These are phyloP conservation scores for Acleris cristana DNA, from an alignment of 2,888 invertebrate species.

Conservation along the genomic window DNA sequence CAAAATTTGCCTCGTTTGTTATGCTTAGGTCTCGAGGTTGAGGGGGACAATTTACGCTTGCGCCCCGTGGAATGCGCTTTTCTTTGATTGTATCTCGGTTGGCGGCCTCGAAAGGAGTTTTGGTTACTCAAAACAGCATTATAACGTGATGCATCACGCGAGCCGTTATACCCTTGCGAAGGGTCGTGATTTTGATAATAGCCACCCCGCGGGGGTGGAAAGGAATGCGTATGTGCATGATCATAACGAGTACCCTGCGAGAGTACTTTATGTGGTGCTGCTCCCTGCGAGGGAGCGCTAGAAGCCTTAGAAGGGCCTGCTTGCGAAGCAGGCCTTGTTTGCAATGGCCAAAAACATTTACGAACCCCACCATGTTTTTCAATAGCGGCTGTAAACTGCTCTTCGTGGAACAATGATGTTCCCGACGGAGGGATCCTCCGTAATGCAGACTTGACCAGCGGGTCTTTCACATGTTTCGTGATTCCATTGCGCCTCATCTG, in stretches of 20 bases:
- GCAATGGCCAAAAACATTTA: too few relatives aligned
- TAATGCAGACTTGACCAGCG: slow-evolving; percentile 21
- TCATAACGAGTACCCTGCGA: not conserved
- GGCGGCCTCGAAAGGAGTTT: slow-evolving; percentile 7
- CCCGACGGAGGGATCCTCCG: slow-evolving; percentile 8
- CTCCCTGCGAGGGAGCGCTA: slow-evolving; percentile 16
- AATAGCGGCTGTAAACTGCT: not conserved
- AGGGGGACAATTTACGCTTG: not conserved
- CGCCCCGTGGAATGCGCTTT: not conserved
- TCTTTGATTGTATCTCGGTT: slow-evolving; percentile 3
- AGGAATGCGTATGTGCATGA: not conserved
- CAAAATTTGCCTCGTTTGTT: slow-evolving; percentile 5
- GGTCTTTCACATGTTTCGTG: slow-evolving; percentile 4
- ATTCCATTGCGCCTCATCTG: slow-evolving; percentile 15
- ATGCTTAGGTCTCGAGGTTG: not conserved
- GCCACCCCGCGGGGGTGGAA: slow-evolving; percentile 6
- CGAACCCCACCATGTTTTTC: slow-evolving; percentile 2
- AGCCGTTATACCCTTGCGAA: slow-evolving; percentile 11
- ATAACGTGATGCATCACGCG: not conserved
- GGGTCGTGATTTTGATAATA: not conserved
- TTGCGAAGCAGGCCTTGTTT: not conserved
- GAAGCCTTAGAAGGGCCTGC: not conserved
- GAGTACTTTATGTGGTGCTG: slow-evolving; percentile 3
- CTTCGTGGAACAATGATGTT: not conserved
- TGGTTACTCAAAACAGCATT: not conserved